Percentiles rank a stretch among this genome's conserved stretches.
phyloP scores from a whole-genome alignment of 2,888 invertebrate species.

The Eucera pruinosa region DNA sequence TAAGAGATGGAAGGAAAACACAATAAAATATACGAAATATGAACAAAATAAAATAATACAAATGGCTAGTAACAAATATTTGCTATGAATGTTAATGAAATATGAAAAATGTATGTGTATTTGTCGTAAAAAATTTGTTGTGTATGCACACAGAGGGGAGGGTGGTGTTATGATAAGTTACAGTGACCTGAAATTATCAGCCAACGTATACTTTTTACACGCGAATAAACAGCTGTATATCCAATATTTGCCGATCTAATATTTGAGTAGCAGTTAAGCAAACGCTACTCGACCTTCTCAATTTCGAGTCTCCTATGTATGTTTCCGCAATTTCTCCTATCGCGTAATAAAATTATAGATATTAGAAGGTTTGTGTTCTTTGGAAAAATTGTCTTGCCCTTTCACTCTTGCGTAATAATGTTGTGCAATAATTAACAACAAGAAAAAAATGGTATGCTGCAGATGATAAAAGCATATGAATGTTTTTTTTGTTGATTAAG shows the following conservation, averaged over 20 bases:
- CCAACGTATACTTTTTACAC: background rate
- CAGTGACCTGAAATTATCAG: slow-evolving; percentile 15
- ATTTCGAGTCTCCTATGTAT: slow-evolving; percentile 13
- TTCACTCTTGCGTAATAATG: background rate
- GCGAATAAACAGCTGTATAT: slow-evolving; percentile 24
- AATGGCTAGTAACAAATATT: background rate
- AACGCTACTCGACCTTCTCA: slow-evolving; percentile 42
- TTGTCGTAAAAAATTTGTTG: background rate
- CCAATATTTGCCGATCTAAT: slow-evolving; percentile 52
- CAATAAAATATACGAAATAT: no score
- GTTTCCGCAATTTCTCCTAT: slow-evolving; percentile 24
- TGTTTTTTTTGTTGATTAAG: no score
- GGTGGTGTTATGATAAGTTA: slow-evolving; percentile 8
- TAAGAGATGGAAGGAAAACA: no score
- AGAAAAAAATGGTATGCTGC: no score
- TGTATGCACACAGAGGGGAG: background rate
- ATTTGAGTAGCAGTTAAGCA: slow-evolving; percentile 52
- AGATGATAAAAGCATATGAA: background rate
- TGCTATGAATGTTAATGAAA: background rate
- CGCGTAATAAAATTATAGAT: background rate
- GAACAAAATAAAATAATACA: no score
- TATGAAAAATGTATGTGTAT: background rate
- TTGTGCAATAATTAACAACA: background rate
- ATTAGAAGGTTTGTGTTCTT: background rate
- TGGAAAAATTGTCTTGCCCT: background rate